Percentiles rank a stretch among this genome's conserved stretches.
Evolutionary conservation across 1,140 invertebrate species (phyloP).

Genomic region (Dolichoris vasculosae): DNA sequence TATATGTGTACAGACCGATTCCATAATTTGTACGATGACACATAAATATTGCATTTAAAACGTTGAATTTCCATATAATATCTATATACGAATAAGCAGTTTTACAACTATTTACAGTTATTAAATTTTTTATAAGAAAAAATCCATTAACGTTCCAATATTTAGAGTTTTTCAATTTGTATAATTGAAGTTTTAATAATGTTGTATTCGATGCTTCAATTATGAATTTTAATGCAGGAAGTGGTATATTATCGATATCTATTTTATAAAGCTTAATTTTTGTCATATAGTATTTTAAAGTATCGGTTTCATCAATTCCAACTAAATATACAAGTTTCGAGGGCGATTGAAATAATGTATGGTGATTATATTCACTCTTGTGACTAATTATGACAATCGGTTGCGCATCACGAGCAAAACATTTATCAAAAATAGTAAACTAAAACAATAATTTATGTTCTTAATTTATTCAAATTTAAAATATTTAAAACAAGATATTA

Average conservation of each 20-base stretch:
- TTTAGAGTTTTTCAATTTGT: not conserved
- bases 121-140: not conserved
- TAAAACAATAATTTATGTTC: not conserved
- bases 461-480: not conserved
- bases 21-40: not conserved
- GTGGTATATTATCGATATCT: too few relatives aligned
- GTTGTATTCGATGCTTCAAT: not conserved
- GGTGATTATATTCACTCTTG: not conserved
- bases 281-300: slow-evolving; percentile 1
- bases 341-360: not conserved
- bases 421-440: not conserved
- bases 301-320: slow-evolving; percentile 4
- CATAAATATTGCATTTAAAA: slow-evolving; percentile 6
- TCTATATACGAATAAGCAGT: not conserved
- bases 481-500: not conserved
- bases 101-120: not conserved
- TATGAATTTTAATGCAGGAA: not conserved
- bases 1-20: not conserved
- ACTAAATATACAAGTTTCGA: not conserved
- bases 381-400: not conserved
- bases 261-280: not conserved
- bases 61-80: not conserved
- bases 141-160: slow-evolving; percentile 12
- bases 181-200: not conserved
- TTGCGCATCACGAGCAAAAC: not conserved